Evolutionary conservation across 2,797 vertebrate species (phyloP).

Genomic region (Sebastes hubbsi): DNA sequence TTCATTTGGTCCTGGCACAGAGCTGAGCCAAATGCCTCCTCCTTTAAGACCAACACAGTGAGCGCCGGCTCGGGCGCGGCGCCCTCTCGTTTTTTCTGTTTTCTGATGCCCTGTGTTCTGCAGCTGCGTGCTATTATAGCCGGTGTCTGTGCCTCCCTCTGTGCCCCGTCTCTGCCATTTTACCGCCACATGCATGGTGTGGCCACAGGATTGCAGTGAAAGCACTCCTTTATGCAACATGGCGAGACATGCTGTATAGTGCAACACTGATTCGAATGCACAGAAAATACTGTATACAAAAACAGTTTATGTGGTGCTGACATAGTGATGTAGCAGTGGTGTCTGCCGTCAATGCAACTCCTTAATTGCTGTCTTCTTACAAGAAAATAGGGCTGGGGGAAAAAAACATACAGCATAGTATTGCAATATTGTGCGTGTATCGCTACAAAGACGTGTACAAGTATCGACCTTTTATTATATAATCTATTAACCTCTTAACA

Average conservation of each 20-base stretch:
- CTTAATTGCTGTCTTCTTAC: conserved; percentile 44
- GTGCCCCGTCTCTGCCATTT: conserved; percentile 52
- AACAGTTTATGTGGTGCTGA: conserved; percentile 41
- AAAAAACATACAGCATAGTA: too few relatives aligned
- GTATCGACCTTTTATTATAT: too few relatives aligned
- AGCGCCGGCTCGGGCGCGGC: conserved; percentile 14
- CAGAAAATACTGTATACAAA: conserved; percentile 34
- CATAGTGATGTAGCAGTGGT: conserved; percentile 7
- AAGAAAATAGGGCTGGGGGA: not conserved
- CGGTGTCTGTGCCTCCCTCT: conserved; percentile 46
- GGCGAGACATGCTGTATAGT: conserved; percentile 55
- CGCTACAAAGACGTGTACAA: too few relatives aligned
- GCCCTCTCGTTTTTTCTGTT: conserved; percentile 46
- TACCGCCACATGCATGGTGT: conserved; percentile 29
- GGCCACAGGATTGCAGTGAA: conserved; percentile 41
- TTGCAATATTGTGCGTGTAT: too few relatives aligned
- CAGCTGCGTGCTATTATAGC: conserved; percentile 60
- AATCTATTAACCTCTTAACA: too few relatives aligned
- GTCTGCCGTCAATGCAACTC: conserved; percentile 32
- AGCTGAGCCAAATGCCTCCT: conserved; percentile 39
- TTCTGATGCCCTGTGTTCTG: conserved; percentile 46
- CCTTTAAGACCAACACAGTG: conserved; percentile 30
- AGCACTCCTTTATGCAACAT: conserved; percentile 50
- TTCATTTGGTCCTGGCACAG: conserved; percentile 49
- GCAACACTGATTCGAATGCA: conserved; percentile 40